Evolutionary conservation across 1,140 invertebrate genomes (phyloP), one percentile per base, ranked within the genome.

Genomic region (Choristoneura fumiferana): DNA sequence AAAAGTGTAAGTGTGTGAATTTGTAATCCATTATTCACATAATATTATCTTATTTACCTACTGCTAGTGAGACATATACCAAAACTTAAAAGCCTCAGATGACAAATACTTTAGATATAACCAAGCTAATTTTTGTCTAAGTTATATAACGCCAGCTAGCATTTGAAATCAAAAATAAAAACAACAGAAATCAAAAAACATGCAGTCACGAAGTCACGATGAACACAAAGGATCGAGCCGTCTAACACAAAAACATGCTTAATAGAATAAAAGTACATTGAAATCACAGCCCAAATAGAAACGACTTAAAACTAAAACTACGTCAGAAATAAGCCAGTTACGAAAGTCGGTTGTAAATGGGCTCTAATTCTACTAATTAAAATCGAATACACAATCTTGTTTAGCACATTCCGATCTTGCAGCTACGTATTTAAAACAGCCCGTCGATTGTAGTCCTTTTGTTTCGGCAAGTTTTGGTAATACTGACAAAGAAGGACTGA

Each of bases 231-330:
- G 58, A 61, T 68, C 81, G 80, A 84, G 81, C 83, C 73, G 55
- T 76, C 82, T 84, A 85, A 81, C 70, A 81, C 74, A 81, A 59
- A 73, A 69, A 63, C 84, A 87, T 87, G 84, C 84, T 76, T 5
- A 70, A 76, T 63, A 69, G 58, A 64, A 70, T 60, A 67, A 63
- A 67, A 60, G 43, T 49, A 49, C 10, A 22, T 29, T 4, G 29
- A 15, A 18, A 45, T 49, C 18, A 49, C n/a, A 49, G 43, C 18
- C 22, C 43, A 29, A 22, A 2, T 49, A 49, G 8, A 55, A 55
- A 54, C 14, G 9, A 29, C 22, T 3, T 29, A 6, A 29, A 29
- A 2, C 2, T 29, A 6, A 29, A 29, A 29, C 22, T 29, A 29
- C 2, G 6, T 6, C 6, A 29, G 22, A 3, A 29, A 29, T 29